phyloP scores from a whole-genome alignment of 2,888 invertebrate species.

The Ceramica pisi region DNA sequence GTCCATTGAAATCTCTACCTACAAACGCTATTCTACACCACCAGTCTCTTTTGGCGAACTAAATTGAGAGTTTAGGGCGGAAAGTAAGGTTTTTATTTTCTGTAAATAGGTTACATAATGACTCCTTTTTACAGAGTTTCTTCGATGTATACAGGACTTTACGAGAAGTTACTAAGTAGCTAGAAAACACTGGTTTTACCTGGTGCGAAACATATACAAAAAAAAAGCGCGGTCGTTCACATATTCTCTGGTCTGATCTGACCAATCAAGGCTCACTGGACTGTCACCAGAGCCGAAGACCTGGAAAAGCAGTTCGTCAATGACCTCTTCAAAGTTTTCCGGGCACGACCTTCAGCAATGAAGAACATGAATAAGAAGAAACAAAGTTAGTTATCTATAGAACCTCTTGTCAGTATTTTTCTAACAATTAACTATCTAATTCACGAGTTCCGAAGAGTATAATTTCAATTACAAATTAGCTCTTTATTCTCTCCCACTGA shows the following conservation, averaged over 20 bases:
- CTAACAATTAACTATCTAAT: slow-evolving; percentile 28
- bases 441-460: slow-evolving; percentile 19
- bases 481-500: slow-evolving; percentile 29
- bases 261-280: neutral
- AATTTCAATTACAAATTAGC: slow-evolving; percentile 50
- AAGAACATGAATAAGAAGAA: no score
- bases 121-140: neutral
- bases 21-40: slow-evolving; percentile 42
- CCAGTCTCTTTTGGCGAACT: slow-evolving; percentile 23
- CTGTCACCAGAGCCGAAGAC: neutral
- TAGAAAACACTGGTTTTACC: neutral
- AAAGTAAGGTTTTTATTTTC: slow-evolving; percentile 35
- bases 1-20: slow-evolving; percentile 61
- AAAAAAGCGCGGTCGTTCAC: neutral
- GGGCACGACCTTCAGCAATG: neutral
- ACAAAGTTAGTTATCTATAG: neutral
- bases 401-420: slow-evolving; percentile 24
- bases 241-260: neutral
- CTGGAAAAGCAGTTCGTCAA: neutral
- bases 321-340: neutral
- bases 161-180: neutral
- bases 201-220: neutral
- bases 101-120: slow-evolving; percentile 1
- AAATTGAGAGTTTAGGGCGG: slow-evolving; percentile 45
- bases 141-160: neutral